Percentiles rank a stretch among this genome's conserved stretches.
Conservation (phyloP, 2,113 vertebrate genomes). For the Trematomus loennbergii region DNA sequence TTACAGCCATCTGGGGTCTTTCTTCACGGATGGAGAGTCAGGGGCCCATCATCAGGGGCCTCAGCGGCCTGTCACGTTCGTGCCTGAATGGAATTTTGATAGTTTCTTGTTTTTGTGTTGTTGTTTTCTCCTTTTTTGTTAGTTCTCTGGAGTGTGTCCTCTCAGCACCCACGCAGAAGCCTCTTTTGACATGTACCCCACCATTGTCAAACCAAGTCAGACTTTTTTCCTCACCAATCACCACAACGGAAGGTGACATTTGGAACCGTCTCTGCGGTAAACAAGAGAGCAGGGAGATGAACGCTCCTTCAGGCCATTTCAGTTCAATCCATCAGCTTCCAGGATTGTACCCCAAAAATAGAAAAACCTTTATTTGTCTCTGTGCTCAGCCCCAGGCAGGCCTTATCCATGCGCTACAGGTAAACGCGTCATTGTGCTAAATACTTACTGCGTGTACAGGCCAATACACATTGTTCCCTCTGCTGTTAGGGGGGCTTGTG, state of each 20-base stretch:
- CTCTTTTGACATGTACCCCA: conserved; percentile 51
- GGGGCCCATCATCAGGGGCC: conserved; percentile 32
- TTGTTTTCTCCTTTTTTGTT: conserved; percentile 7
- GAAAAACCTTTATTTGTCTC: conserved; percentile 17
- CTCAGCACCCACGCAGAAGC: conserved; percentile 28
- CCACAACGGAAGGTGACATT: conserved; percentile 50
- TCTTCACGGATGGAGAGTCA: conserved; percentile 41
- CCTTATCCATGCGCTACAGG: conserved; percentile 20
- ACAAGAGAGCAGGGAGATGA: conserved; percentile 32
- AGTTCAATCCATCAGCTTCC: conserved; percentile 63
- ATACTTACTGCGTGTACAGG: conserved; percentile 9
- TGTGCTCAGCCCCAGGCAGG: conserved; percentile 20
- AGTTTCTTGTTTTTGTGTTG: conserved; percentile 44
- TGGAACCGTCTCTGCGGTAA: conserved; percentile 13
- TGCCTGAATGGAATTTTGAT: conserved; percentile 77
- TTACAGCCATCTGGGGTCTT: conserved; percentile 52
- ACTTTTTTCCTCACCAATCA: conserved; percentile 32
- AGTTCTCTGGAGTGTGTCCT: conserved; percentile 29
- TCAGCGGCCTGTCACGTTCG: conserved; percentile 62
- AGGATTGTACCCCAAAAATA: conserved; percentile 52
- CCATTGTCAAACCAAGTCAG: conserved; percentile 33
- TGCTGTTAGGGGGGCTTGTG: not conserved
- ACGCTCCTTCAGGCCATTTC: conserved; percentile 30
- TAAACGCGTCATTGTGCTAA: conserved; percentile 24
- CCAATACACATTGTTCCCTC: not conserved